Base-by-base conservation (phyloP, 2,797 vertebrate species). In the Lagocephalus sceleratus region DNA sequence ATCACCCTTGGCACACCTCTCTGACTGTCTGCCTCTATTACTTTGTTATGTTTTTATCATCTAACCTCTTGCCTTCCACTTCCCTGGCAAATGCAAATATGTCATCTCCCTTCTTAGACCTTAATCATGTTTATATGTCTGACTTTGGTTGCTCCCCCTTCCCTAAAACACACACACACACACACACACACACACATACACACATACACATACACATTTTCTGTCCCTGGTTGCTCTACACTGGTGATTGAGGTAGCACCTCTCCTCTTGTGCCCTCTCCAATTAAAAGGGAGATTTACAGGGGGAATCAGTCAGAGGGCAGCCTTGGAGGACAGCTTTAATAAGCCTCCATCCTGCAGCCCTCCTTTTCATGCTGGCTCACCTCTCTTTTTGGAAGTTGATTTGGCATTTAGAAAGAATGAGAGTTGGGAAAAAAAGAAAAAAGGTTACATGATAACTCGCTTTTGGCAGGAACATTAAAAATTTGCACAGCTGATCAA, bases 241-340 rank as follows among this genome's bases (percentile, higher is more conserved):
- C 84, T 81, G 79, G 74, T 55, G 77, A 77, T 77, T 73, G 78
- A 79, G 63, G 66, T 70, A 45, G 73, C 67, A 78, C 79, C 79
- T 83, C 82, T 74, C 60, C 74, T 68, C 63, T 63, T 57, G 59
- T 81, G 84, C 84, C 81, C 80, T 82, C 78, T 85, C 85, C 85
- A 90, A 90, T 91, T 90, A 90, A 88, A 85, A 78, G 67, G 68
- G 71, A 84, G 88, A 90, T 89, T 89, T 89, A 88, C 84, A 87
- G 83, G 79, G 85, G 72, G 84, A 85, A 79, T 71, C 79, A 85
- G 84, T 86, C 85, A 84, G 78, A 88, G 86, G 86, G 76, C 82
- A 86, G 84, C 73, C 73, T 76, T 77, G 58, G 82, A 87, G 80
- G 86, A 90, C 81, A 75, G 83, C 81, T 88, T 88, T 90, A 91